Evolutionary conservation across 1,140 invertebrate species (phyloP), one percentile per base, ranked within the genome.

Genomic region (Sycophila sp.): DNA sequence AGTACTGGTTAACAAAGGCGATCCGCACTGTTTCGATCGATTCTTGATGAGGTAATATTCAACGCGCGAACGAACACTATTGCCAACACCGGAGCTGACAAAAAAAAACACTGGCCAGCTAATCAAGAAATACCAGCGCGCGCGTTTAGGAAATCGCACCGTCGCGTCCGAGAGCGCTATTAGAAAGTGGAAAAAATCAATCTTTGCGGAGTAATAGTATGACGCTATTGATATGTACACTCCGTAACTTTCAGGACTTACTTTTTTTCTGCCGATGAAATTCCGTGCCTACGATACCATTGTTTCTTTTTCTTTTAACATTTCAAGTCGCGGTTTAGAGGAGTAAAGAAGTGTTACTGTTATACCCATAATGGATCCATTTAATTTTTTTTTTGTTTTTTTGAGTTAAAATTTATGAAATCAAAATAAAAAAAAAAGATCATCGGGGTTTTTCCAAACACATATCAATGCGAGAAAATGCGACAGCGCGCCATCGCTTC

Each of bases 1-100:
- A 36, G 19, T 30, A 24, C n/a, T 36, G 30, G 32, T 45, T 62
- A 69, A 63, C 58, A 69, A 69, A 69, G 63, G 67, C 59, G 49
- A 58, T 38, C n/a, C n/a, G n/a, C n/a, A n/a, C n/a, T n/a, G n/a
- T 22, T 22, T 5, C 17, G 67, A 45, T 58, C 36, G 69, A 64
- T 11, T 65, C 71, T 55, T 72, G 78, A 78, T 84, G 82, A 77
- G 76, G 82, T 78, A 85, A 85, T 79, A 80, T 79, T 82, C 66
- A 80, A 83, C 83, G 81, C 82, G 78, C 81, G 71, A 83, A 78
- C 81, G 82, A 81, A 77, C 80, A 83, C 80, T 84, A 83, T 83
- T 80, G 80, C 80, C 77, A 84, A 84, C 78, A 51, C 73, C 47
- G 36, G 28, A 6, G 62, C 36, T 56, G 69, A 73, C 76, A 77